Conservation (phyloP, 2,888 invertebrate species). For the Dasypolia templi region DNA sequence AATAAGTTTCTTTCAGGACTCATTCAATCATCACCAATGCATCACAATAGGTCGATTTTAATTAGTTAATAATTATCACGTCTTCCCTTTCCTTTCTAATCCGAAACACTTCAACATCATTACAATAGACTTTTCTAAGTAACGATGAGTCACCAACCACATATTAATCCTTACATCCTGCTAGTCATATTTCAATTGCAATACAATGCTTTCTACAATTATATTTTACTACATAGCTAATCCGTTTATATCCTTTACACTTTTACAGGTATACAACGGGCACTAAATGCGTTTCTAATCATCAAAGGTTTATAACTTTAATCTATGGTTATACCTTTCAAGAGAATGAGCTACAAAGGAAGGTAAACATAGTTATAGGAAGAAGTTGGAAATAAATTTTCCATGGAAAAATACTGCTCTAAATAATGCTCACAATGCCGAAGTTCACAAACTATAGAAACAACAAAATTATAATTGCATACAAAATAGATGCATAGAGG, state of each 20-base stretch:
- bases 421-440: neutral
- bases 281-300: conserved; percentile 8
- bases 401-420: conserved; percentile 7
- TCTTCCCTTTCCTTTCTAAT: conserved; percentile 7
- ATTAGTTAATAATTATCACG: neutral
- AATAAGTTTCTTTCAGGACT: neutral
- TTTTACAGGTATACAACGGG: conserved; percentile 5
- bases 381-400: conserved; percentile 8
- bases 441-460: neutral
- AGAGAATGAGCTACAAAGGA: conserved; percentile 32
- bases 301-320: conserved; percentile 19
- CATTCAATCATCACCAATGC: neutral
- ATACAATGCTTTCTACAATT: conserved; percentile 34
- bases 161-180: conserved; percentile 39
- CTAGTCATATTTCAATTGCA: conserved; percentile 7
- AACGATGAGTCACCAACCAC: neutral
- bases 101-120: conserved; percentile 5
- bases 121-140: conserved; percentile 19
- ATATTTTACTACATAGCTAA: conserved; percentile 20
- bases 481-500: neutral
- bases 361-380: neutral
- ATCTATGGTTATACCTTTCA: conserved; percentile 25
- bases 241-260: conserved; percentile 20
- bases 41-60: no score
- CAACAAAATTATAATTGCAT: no score